Conservation (phyloP, 2,888 invertebrate species). For the Orthonevra nobilis region DNA sequence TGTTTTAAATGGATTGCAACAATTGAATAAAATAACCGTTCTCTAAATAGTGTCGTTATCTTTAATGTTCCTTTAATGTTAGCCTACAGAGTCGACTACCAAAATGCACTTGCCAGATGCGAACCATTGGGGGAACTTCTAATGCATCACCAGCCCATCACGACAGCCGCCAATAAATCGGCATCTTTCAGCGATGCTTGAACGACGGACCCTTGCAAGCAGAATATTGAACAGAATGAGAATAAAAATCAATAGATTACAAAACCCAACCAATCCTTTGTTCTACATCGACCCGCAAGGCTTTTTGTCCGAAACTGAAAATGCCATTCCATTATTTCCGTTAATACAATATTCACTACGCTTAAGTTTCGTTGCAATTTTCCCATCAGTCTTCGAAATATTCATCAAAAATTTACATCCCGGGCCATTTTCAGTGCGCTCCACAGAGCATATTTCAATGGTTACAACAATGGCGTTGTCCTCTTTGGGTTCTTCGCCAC, state of each 20-base stretch:
- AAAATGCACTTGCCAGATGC: too few species aligned
- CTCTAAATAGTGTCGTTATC: too few species aligned
- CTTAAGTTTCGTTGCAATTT: slow-evolving; percentile 60
- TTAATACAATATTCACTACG: slow-evolving; percentile 54
- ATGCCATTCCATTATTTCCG: slow-evolving; percentile 53
- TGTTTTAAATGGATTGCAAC: too few species aligned
- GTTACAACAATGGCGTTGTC: slow-evolving; percentile 39
- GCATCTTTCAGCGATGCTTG: slow-evolving; percentile 23
- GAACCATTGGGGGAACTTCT: too few species aligned
- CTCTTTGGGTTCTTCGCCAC: slow-evolving; percentile 13
- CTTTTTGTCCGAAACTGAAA: slow-evolving; percentile 41
- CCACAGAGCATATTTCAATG: slow-evolving; percentile 9
- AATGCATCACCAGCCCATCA: too few species aligned
- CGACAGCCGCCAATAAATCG: too few species aligned
- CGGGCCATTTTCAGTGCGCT: slow-evolving; percentile 39
- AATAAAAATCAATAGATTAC: slow-evolving; percentile 42
- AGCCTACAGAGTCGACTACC: too few species aligned
- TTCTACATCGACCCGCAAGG: slow-evolving; percentile 1
- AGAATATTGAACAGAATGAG: background rate
- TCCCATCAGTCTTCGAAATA: slow-evolving; percentile 59
- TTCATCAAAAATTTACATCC: slow-evolving; percentile 59
- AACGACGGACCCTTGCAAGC: background rate
- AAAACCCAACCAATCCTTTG: background rate
- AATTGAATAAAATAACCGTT: too few species aligned
- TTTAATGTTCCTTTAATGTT: too few species aligned